Conservation (phyloP, 2,113 vertebrate species). For the Nesoenas mayeri region DNA sequence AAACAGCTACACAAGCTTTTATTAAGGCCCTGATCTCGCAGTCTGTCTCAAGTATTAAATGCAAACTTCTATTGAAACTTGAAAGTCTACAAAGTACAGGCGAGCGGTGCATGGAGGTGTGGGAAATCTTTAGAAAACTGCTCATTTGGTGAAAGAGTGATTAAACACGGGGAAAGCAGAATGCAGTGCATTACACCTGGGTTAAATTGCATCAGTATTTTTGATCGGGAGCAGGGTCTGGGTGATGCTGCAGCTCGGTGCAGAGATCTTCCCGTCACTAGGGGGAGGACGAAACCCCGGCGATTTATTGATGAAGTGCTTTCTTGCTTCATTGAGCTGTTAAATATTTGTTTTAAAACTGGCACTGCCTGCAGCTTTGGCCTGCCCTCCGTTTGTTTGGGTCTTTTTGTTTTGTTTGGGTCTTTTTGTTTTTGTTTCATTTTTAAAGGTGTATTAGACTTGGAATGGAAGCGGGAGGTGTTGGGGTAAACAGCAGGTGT, state of each 20-base stretch:
- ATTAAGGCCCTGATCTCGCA: not conserved
- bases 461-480: not conserved
- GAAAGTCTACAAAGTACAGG: fast-evolving
- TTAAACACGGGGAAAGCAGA: not conserved
- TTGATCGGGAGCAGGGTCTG: no score
- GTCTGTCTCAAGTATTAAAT: fast-evolving
- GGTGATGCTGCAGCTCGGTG: not conserved
- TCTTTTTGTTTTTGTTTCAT: no score
- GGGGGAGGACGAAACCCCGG: not conserved
- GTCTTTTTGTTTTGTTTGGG: not conserved
- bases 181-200: fast-evolving
- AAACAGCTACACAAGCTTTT: not conserved
- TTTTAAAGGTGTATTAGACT: not conserved
- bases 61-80: not conserved
- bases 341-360: not conserved
- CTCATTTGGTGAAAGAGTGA: not conserved
- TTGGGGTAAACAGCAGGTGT: not conserved
- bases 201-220: no score
- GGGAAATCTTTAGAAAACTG: not conserved
- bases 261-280: not conserved
- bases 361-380: not conserved
- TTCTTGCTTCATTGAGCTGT: not conserved
- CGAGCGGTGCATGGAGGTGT: fast-evolving
- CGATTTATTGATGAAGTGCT: not conserved
- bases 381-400: not conserved